Evolutionary conservation across 2,797 vertebrate genomes (phyloP).

Genomic region (Hippoglossus hippoglossus): DNA sequence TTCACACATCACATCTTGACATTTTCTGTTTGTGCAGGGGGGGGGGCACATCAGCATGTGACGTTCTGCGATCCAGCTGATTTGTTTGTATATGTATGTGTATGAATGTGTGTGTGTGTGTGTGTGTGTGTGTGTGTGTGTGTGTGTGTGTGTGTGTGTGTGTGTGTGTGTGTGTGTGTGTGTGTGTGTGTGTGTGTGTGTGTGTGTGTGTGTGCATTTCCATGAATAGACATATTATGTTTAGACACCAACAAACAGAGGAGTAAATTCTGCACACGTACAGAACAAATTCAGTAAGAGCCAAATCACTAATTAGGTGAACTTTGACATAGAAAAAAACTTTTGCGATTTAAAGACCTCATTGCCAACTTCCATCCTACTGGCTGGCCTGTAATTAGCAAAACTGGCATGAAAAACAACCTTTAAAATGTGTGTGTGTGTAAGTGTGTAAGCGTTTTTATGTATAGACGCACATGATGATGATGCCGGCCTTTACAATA

Average conservation of each 20-base stretch:
- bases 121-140: neutral
- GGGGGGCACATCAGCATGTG: neutral
- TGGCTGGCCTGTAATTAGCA: constrained; percentile 22
- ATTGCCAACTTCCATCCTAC: neutral
- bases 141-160: neutral
- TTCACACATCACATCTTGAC: constrained; percentile 12
- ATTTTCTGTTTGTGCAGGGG: constrained; percentile 20
- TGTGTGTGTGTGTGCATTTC: neutral
- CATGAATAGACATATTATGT: constrained; percentile 28
- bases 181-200: neutral
- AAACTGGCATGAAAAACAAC: constrained; percentile 9
- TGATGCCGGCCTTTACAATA: neutral
- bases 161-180: neutral
- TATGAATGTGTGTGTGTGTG: neutral
- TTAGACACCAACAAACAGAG: constrained; percentile 26
- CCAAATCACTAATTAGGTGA: constrained; percentile 21
- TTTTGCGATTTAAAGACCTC: neutral
- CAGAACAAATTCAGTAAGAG: constrained; percentile 8
- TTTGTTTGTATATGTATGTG: constrained; percentile 28
- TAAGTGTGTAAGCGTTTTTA: neutral
- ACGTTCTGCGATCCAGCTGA: constrained; percentile 20
- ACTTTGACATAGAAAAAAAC: constrained; percentile 37
- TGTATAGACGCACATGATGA: neutral
- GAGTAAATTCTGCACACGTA: constrained; percentile 22
- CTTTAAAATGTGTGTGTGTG: neutral